Evolutionary conservation across 1,140 invertebrate genomes (phyloP).

Genomic region (Panulirus ornatus): DNA sequence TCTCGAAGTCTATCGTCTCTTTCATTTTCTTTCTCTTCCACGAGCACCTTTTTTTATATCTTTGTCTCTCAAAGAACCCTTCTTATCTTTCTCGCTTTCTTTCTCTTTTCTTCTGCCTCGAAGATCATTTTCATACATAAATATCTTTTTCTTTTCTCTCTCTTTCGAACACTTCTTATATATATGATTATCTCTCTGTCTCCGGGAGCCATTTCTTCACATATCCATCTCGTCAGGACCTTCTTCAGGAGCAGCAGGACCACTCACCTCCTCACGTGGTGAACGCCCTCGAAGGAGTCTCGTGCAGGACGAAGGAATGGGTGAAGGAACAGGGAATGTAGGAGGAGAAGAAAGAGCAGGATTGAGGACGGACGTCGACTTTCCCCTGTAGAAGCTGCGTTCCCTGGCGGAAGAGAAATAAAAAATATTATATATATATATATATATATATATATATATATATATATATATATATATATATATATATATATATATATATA

Average conservation of each 20-base stretch:
- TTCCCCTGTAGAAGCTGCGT: not conserved
- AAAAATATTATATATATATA: not conserved
- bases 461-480: slow-evolving; percentile 14
- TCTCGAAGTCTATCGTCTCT: not conserved
- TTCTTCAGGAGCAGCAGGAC: not conserved
- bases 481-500: slow-evolving; percentile 14
- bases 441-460: slow-evolving; percentile 14
- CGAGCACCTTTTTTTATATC: not conserved
- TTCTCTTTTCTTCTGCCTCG: not conserved
- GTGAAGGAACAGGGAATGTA: not conserved
- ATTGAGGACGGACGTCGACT: not conserved
- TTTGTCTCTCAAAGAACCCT: not conserved
- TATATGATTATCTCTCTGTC: not conserved
- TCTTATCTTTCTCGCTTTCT: not conserved
- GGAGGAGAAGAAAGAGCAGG: not conserved
- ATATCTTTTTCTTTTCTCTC: not conserved
- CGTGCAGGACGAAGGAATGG: not conserved
- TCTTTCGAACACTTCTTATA: not conserved
- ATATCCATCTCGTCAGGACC: not conserved
- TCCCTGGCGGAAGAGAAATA: not conserved
- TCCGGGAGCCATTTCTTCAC: not conserved
- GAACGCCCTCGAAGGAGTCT: not conserved
- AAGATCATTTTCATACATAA: not conserved
- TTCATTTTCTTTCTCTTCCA: too few species aligned
- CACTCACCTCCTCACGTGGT: not conserved